phyloP scores from a whole-genome alignment of 2,888 invertebrate species.

The Microplitis manilae region DNA sequence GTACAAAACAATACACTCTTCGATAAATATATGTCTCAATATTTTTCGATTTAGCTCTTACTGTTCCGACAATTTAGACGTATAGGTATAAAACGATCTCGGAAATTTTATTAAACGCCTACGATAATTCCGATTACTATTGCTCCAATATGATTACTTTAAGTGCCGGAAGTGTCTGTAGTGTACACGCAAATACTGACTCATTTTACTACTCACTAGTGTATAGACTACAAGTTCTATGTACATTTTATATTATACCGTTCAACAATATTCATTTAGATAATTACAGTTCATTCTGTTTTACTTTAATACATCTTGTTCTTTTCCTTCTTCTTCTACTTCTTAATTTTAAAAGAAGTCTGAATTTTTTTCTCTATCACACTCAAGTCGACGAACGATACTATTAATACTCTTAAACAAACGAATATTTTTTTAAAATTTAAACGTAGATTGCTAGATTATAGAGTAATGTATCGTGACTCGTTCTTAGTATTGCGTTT shows the following conservation, averaged over 20 bases:
- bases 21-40: conserved; percentile 1
- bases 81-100: background rate
- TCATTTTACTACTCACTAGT: conserved; percentile 3
- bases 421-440: too few relatives aligned
- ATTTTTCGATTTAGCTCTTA: background rate
- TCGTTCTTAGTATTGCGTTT: too few relatives aligned
- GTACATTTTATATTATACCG: background rate
- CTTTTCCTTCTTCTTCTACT: background rate
- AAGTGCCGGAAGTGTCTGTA: conserved; percentile 26
- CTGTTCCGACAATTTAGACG: background rate
- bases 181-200: background rate
- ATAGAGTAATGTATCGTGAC: too few relatives aligned
- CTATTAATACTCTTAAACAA: too few relatives aligned
- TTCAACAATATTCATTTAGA: conserved; percentile 3
- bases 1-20: background rate
- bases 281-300: conserved; percentile 6
- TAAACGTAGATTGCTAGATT: too few relatives aligned
- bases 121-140: conserved; percentile 1
- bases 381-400: too few relatives aligned
- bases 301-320: background rate
- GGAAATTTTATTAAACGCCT: background rate
- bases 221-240: background rate
- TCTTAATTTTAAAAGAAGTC: background rate
- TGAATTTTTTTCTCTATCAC: too few relatives aligned
- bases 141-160: conserved; percentile 31